Conservation (phyloP, 2,113 vertebrate genomes). For the Axis porcinus region DNA sequence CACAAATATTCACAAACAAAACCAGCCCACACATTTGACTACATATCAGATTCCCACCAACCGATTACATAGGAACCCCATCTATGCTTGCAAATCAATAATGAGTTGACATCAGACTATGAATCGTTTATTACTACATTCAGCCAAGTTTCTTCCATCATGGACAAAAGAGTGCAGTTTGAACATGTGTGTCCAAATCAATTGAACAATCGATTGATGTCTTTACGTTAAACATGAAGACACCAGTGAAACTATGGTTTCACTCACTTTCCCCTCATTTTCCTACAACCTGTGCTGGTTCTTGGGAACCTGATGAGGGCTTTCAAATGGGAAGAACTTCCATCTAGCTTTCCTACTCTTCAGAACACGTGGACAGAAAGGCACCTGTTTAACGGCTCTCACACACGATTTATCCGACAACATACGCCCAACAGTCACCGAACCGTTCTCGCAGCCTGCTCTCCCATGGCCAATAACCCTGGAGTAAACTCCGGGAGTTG, state of each 20-base stretch:
- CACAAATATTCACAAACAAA: not conserved
- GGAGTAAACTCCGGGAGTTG: not conserved
- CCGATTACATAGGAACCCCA: not conserved
- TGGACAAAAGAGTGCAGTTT: not conserved
- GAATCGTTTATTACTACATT: not conserved
- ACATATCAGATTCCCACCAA: not conserved
- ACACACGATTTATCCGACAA: not conserved
- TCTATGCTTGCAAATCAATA: not conserved
- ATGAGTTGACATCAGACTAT: not conserved
- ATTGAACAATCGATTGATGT: not conserved
- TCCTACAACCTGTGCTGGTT: not conserved
- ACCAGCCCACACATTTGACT: not conserved
- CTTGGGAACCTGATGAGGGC: not conserved
- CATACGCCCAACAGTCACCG: rapidly evolving
- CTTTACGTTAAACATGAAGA: not conserved
- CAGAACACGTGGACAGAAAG: not conserved
- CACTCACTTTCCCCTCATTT: not conserved
- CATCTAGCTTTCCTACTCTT: not conserved
- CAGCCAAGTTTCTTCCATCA: not conserved
- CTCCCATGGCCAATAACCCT: not conserved
- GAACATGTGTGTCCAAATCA: not conserved
- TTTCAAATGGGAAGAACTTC: not conserved
- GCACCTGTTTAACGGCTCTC: not conserved
- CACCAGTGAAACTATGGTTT: not conserved
- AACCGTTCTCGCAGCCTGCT: not conserved